Base-by-base conservation (phyloP, 2,113 vertebrate genomes). In the Oncorhynchus mykiss region DNA sequence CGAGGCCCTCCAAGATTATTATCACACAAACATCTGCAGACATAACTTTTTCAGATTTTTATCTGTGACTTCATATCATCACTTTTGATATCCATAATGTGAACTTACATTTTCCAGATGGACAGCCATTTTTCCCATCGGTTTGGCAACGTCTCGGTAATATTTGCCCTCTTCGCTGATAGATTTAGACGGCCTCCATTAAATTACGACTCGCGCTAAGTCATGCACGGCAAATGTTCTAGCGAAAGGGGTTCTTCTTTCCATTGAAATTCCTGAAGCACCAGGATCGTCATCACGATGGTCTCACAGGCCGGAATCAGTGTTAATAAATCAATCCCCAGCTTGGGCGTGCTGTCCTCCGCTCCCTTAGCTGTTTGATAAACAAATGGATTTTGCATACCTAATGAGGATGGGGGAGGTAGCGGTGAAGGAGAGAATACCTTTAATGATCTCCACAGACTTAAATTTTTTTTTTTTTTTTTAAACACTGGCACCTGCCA, bases 361-460 rank as follows among this genome's bases (percentile, higher is more conserved):
- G 49, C 81, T 90, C 87, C 83, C 88, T 78, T 71, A 60, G 85
- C 88, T 86, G 83, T 80, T 82, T 76, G 78, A 82, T 83, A 88
- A 88, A 90, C 89, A 90, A 91, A 90, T 89, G 88, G 88, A 89
- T 88, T 90, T 87, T 83, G 81, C 85, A 88, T 88, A 83, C 83
- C 87, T 90, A 90, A 90, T 90, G 88, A 89, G 86, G 72, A 71
- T 25, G 75, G 82, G 84, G 77, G 80, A 79, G 79, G 79, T 14
- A 79, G 81, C 74, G 76, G 80, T 77, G 11, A 11, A 62, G n/a
- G 85, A 87, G 86, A 71, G 83, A 81, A 89, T 84, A 89, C 86
- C 80, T 85, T 81, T 88, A 90, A 91, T 90, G 87, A 87, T 86
- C 86, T 83, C 79, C 84, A 78, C 90, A 91, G 91, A 90, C 85